A percentile compares a stretch with the other conserved stretches of the same genome.
These are phyloP conservation scores for Acleris laterana DNA, from an alignment of 2,888 invertebrate species.

Conservation along the genomic window DNA sequence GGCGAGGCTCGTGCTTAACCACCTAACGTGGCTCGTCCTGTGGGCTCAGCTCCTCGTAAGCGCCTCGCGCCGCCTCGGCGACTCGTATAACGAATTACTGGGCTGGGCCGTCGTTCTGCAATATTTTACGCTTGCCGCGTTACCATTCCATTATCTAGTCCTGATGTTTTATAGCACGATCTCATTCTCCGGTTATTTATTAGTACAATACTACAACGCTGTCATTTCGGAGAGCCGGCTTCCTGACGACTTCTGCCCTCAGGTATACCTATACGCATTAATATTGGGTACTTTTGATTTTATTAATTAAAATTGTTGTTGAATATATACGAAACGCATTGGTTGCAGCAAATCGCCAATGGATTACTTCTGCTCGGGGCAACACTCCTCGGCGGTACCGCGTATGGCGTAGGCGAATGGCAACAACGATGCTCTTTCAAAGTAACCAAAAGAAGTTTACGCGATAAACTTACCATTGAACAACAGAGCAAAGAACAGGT, in stretches of 20 bases:
- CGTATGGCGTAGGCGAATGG: constrained; percentile 89
- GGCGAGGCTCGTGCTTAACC: constrained; percentile 84
- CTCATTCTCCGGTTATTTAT: constrained; percentile 61
- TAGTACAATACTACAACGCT: constrained; percentile 71
- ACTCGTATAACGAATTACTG: constrained; percentile 85
- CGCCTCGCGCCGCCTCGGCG: constrained; percentile 77
- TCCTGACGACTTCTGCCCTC: constrained; percentile 66
- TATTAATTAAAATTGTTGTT: too few relatives aligned
- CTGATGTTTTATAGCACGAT: constrained; percentile 63
- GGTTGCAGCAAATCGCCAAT: constrained; percentile 88
- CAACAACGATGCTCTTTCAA: constrained; percentile 95
- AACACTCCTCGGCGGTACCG: constrained; percentile 87
- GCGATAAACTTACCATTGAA: constrained; percentile 96
- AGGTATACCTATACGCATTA: constrained; percentile 52
- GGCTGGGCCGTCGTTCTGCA: constrained; percentile 91
- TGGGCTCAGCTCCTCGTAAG: constrained; percentile 69
- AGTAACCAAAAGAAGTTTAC: constrained; percentile 95
- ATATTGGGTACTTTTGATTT: too few relatives aligned
- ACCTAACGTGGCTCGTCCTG: constrained; percentile 87
- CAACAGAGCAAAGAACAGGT: constrained; percentile 97
- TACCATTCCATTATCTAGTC: constrained; percentile 84
- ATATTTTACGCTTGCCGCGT: constrained; percentile 89
- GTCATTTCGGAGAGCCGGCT: constrained; percentile 58
- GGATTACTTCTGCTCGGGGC: constrained; percentile 88
- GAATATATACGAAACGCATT: constrained; percentile 35